These are phyloP conservation scores for Synanthedon vespiformis DNA, from an alignment of 2,888 invertebrate genomes.

Conservation along the genomic window DNA sequence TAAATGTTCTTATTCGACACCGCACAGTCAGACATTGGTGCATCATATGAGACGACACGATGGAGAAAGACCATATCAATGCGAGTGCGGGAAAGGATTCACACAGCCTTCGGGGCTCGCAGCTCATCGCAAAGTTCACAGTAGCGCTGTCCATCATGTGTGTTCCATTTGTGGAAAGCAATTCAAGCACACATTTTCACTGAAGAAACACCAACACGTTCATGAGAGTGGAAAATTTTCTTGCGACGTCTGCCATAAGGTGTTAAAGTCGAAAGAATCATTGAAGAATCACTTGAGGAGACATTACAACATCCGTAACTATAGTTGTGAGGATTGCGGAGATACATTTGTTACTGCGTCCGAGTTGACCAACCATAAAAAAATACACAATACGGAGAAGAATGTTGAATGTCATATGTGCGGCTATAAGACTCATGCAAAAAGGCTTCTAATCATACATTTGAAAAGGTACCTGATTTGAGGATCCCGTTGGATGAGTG, in stretches of 20 bases:
- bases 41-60: constrained; percentile 58
- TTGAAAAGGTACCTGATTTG: constrained; percentile 38
- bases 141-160: constrained; percentile 39
- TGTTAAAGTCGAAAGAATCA: constrained; percentile 46
- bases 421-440: constrained; percentile 50
- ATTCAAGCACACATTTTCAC: constrained; percentile 55
- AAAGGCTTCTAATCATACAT: constrained; percentile 50
- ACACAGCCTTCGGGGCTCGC: constrained; percentile 53
- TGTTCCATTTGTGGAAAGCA: constrained; percentile 59
- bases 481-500: too few relatives aligned
- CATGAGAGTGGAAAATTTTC: constrained; percentile 41
- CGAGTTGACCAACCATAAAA: constrained; percentile 53
- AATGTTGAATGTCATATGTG: constrained; percentile 51
- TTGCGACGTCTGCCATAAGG: constrained; percentile 52
- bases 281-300: constrained; percentile 49
- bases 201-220: constrained; percentile 50
- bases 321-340: constrained; percentile 61
- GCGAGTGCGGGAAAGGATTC: constrained; percentile 58
- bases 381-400: constrained; percentile 39
- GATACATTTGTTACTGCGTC: constrained; percentile 56
- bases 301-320: constrained; percentile 56
- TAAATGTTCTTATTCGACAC: constrained; percentile 51
- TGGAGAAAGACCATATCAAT: constrained; percentile 52
- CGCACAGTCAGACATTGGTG: constrained; percentile 56
- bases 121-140: constrained; percentile 56